Evolutionary conservation across 2,888 invertebrate genomes (phyloP), one percentile per base, ranked within the genome.

Genomic region (Platynereis dumerilii): DNA sequence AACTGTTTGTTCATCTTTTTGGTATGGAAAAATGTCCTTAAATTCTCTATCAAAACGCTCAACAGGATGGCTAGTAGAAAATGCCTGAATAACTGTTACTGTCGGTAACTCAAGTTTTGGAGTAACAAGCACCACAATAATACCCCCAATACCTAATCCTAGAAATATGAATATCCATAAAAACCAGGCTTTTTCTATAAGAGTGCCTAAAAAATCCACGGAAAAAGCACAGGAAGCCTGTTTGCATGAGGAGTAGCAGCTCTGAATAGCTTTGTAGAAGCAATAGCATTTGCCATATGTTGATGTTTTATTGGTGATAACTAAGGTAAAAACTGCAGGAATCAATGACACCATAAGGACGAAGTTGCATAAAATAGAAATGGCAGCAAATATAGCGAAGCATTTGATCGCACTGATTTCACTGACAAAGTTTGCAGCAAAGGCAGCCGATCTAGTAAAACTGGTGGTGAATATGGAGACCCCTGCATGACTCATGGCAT

Each of bases 21-120:
- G 34, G 34, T 34, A 48, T 48, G 20, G 48, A n/a, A 83, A 90
- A 88, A 83, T 90, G 90, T 86, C 92, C 91, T 48, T 48, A n/a
- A 48, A 48, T 22, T 88, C 82, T 69, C 91, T 86, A 78, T 94
- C 93, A 85, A 95, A 96, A 72, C 90, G 88, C 85, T 96, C 96
- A 83, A 96, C 93, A 0, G 91, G 90, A 86, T 96, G 96, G 54
- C 88, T 87, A 17, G 88, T 88, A 45, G 74, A 67, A 69, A 80
- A 80, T 44, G 78, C 76, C 66, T 79, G 79, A 65, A 80, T 78
- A 79, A 92, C 91, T 70, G 48, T 20, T 10, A 91, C 88, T 80
- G 92, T 90, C 54, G 96, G 64, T 10, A 57, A 53, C 17, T 55
- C 20, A 20, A 66, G 54, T 24, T 44, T 45, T 34, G 66, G 66